Percentiles rank a stretch among this genome's conserved stretches.
phyloP scores from a whole-genome alignment of 2,888 invertebrate genomes.

The Bembecia ichneumoniformis region DNA sequence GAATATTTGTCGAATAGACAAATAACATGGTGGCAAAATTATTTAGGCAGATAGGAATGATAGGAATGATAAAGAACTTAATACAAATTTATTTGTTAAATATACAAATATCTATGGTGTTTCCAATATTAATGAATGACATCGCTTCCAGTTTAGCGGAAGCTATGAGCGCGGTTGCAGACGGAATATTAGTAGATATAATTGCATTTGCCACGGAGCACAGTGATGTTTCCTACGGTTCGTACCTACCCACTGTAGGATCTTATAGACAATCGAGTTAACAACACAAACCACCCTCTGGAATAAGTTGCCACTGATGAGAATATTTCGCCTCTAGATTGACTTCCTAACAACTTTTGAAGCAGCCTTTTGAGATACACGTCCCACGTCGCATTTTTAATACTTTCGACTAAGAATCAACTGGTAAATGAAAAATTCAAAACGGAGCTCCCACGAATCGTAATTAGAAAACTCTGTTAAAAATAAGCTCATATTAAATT shows the following conservation, averaged over 20 bases:
- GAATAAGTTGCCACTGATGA: conserved; percentile 60
- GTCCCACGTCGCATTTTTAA: conserved; percentile 6
- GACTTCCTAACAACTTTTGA: conserved; percentile 28
- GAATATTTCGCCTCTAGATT: conserved; percentile 55
- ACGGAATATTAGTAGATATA: conserved; percentile 65
- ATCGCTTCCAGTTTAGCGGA: conserved; percentile 21
- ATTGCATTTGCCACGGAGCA: conserved; percentile 68
- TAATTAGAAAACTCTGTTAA: conserved; percentile 53
- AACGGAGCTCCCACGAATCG: conserved; percentile 6
- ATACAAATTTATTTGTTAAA: no score
- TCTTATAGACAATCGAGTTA: conserved; percentile 68
- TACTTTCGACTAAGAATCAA: conserved; percentile 1
- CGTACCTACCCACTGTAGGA: conserved; percentile 42
- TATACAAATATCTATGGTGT: no score
- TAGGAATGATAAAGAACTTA: no score
- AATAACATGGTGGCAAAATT: no score
- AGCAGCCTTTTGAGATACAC: conserved; percentile 9
- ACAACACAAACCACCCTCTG: conserved; percentile 59
- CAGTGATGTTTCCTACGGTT: conserved; percentile 56
- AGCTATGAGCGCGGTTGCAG: conserved; percentile 46
- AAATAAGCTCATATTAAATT: conserved; percentile 69
- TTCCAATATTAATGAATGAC: conserved; percentile 38
- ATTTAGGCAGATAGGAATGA: no score
- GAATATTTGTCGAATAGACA: no score
- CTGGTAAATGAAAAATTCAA: no score